Evolutionary conservation across 1,140 invertebrate genomes (phyloP).

Genomic region (Camponotus vicinus): DNA sequence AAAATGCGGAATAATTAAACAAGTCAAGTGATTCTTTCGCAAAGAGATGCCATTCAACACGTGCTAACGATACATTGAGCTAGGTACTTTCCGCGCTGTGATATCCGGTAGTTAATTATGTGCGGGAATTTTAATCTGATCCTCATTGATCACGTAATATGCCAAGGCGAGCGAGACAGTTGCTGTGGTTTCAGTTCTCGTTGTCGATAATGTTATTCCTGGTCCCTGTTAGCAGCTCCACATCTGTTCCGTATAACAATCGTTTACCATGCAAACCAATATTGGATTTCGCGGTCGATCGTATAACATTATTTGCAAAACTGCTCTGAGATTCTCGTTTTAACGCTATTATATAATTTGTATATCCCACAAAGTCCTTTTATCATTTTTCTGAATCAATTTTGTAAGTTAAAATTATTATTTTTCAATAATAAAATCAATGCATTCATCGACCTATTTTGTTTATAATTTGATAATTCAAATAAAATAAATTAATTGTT

Average conservation of each 20-base stretch:
- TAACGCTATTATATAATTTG: neutral
- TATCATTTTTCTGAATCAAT: neutral
- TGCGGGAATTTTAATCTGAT: constrained; percentile 22
- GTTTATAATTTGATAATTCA: neutral
- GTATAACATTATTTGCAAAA: neutral
- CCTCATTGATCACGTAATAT: neutral
- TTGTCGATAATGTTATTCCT: constrained; percentile 24
- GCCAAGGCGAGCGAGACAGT: neutral
- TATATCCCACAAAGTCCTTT: neutral
- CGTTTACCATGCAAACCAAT: constrained; percentile 22
- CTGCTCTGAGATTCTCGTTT: neutral
- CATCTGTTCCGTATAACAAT: neutral
- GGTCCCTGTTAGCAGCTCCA: neutral
- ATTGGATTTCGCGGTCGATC: constrained; percentile 22
- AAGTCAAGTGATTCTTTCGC: neutral
- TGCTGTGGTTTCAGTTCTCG: neutral
- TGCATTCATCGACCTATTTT: neutral
- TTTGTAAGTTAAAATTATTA: no score
- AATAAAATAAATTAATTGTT: no score
- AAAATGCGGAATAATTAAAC: constrained; percentile 46
- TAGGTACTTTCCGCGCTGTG: no score
- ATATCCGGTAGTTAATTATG: neutral
- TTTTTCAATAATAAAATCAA: neutral
- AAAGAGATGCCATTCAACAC: neutral
- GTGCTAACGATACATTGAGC: neutral